phyloP scores from a whole-genome alignment of 2,888 invertebrate species.

The Marasmarcha lunaedactyla region DNA sequence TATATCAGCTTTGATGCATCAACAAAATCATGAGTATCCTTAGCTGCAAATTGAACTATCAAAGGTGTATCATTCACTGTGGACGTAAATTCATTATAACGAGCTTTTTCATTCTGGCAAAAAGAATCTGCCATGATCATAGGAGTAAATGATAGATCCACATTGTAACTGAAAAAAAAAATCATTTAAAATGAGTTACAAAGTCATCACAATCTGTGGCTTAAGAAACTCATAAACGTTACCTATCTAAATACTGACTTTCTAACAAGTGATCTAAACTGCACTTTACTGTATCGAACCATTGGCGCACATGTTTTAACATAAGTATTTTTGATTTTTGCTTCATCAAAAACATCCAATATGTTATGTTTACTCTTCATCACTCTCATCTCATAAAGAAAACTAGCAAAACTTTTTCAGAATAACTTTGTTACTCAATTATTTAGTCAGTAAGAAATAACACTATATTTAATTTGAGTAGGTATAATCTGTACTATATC shows the following conservation, averaged over 20 bases:
- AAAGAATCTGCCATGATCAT: slow-evolving; percentile 98
- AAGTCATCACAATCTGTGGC: not conserved
- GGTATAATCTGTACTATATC: too few relatives aligned
- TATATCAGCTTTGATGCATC: slow-evolving; percentile 86
- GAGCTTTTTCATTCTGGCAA: slow-evolving; percentile 87
- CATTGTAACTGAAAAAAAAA: slow-evolving; percentile 74
- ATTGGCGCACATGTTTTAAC: slow-evolving; percentile 93
- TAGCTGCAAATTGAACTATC: slow-evolving; percentile 95
- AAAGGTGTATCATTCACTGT: slow-evolving; percentile 83
- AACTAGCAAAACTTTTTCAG: too few relatives aligned
- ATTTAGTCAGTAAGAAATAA: too few relatives aligned
- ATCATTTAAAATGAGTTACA: not conserved
- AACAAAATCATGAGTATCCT: slow-evolving; percentile 83
- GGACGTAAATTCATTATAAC: slow-evolving; percentile 85
- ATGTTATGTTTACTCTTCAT: slow-evolving; percentile 57
- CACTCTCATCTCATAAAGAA: not conserved
- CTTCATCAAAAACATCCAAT: slow-evolving; percentile 74
- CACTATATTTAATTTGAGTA: too few relatives aligned
- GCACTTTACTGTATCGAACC: slow-evolving; percentile 87
- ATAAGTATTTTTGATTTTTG: slow-evolving; percentile 57
- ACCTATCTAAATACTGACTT: slow-evolving; percentile 32
- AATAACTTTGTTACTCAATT: too few relatives aligned
- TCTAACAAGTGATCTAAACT: slow-evolving; percentile 56
- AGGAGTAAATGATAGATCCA: slow-evolving; percentile 93
- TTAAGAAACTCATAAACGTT: slow-evolving; percentile 1